Percentiles rank a stretch among this genome's conserved stretches.
Evolutionary conservation across 1,140 invertebrate genomes (phyloP).

Genomic region (Apis florea): DNA sequence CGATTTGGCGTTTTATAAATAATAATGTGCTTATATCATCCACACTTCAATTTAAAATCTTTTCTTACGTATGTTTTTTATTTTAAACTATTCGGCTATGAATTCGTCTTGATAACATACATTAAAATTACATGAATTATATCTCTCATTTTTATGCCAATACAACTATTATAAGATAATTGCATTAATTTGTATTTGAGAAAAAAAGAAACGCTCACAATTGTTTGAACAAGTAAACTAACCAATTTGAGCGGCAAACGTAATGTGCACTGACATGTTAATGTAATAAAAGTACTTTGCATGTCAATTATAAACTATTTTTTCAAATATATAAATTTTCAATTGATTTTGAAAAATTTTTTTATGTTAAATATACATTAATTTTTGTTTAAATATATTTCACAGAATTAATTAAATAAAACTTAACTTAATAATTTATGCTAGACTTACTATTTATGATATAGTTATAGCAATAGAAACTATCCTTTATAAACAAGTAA

Average conservation of each 20-base stretch:
- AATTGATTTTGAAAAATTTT: neutral
- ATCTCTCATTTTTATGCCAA: neutral
- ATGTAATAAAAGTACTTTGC: conserved; percentile 2
- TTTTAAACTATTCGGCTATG: conserved; percentile 8
- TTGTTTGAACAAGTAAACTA: conserved; percentile 24
- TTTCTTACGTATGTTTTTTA: neutral
- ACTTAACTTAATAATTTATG: neutral
- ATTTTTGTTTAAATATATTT: neutral
- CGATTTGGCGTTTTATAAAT: neutral
- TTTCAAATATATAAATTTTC: neutral
- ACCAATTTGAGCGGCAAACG: conserved; percentile 40
- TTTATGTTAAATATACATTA: neutral
- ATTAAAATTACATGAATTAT: neutral
- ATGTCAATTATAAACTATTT: neutral
- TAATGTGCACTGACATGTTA: conserved; percentile 9
- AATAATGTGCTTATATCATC: conserved; percentile 21
- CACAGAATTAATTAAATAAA: neutral
- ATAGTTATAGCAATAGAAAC: neutral
- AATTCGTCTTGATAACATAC: neutral
- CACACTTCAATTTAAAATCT: neutral
- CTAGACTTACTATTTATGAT: neutral
- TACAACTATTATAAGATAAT: too few relatives aligned
- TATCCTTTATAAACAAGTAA: neutral
- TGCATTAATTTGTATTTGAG: neutral
- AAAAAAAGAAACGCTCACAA: neutral